phyloP scores from a whole-genome alignment of 2,888 invertebrate species.

The Nomada flava region DNA sequence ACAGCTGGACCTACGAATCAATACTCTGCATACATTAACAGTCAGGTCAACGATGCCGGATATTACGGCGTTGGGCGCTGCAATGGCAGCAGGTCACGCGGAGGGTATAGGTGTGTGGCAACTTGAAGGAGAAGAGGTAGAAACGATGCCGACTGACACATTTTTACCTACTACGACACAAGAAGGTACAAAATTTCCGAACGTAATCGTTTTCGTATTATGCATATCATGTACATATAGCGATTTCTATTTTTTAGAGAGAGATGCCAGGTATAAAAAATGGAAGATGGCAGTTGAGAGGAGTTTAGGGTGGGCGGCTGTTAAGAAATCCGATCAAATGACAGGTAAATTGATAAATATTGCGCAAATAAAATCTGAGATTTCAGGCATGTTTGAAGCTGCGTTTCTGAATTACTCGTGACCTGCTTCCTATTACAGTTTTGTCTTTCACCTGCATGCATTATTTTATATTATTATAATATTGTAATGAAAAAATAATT shows the following conservation, averaged over 20 bases:
- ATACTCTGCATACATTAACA: constrained; percentile 72
- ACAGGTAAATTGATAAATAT: constrained; percentile 87
- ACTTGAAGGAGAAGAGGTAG: constrained; percentile 86
- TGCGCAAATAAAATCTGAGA: constrained; percentile 30
- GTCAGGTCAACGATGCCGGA: constrained; percentile 94
- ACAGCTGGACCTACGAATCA: neutral
- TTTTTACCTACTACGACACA: constrained; percentile 93
- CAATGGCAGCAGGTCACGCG: constrained; percentile 95
- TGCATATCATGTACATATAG: constrained; percentile 19
- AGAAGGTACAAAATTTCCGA: constrained; percentile 85
- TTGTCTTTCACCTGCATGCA: constrained; percentile 35
- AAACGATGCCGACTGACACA: constrained; percentile 89
- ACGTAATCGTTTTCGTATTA: neutral
- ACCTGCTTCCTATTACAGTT: neutral
- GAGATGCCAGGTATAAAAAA: constrained; percentile 93
- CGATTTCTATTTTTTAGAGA: constrained; percentile 86
- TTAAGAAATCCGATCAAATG: constrained; percentile 90
- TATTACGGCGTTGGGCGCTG: constrained; percentile 96
- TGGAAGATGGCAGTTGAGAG: constrained; percentile 98
- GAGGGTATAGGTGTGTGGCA: constrained; percentile 90
- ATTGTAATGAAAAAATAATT: neutral
- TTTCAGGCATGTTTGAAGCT: constrained; percentile 31
- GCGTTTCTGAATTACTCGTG: constrained; percentile 18
- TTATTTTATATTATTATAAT: constrained; percentile 26
- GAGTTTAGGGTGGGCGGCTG: constrained; percentile 94